Evolutionary conservation across 2,888 invertebrate species (phyloP), one percentile per base, ranked within the genome.

Genomic region (Nasonovia ribisnigri): DNA sequence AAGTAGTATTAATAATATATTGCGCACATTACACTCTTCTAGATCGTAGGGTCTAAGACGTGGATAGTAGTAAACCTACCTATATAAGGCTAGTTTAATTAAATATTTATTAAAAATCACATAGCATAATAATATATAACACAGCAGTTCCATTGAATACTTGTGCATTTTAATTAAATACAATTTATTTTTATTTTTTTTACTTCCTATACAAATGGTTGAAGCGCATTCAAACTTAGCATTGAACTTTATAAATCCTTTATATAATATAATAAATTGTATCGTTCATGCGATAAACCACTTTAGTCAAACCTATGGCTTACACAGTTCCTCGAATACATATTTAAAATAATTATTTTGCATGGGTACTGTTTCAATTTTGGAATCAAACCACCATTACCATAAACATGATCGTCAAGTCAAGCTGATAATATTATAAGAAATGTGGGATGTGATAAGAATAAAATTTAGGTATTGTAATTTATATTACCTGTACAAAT

Each of bases 91-190:
- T 36, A 20, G 36, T 77, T 77, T 77, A 20, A 77, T 77, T 36
- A 77, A 77, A 77, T 77, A 77, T 77, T 36, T 77, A 77, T 77
- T 77, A 36, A 77, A 77, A 36, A 42, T 77, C 8, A 20, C 77
- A 36, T 20, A 36, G 8, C 77, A 36, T 77, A 36, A 36, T 77
- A 77, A 77, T 77, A 20, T 60, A 36, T 20, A 77, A 36, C 16
- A 36, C 36, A 77, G 77, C 6, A 77, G 36, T 77, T 42, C 8
- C 20, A 20, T 77, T 8, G 77, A 77, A 77, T 77, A 36, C 20
- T 77, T 77, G 20, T 77, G 77, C 20, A 20, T 77, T 84, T 84
- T 84, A 84, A 84, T 84, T 84, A 84, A 84, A 43, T 84, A 84
- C 3, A 43, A 43, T 3, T 10, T 46, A 42, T 43, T 26, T 84